Evolutionary conservation across 1,140 invertebrate species (phyloP).

Genomic region (Drosophila sechellia): DNA sequence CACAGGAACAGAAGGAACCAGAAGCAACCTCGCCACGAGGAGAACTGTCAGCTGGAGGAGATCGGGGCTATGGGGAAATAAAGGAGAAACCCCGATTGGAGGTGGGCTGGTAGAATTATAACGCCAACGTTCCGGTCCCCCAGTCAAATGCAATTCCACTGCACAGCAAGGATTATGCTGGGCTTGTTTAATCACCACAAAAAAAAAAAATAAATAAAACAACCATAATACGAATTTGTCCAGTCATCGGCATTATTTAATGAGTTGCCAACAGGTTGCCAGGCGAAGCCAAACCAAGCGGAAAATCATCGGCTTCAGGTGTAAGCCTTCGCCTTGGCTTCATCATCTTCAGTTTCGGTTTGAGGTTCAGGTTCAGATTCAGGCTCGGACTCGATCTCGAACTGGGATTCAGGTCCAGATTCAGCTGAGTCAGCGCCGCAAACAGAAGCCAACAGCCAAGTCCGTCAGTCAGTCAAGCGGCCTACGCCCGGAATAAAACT

Average conservation of each 20-base stretch:
- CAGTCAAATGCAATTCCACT: constrained; percentile 64
- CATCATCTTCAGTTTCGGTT: not conserved
- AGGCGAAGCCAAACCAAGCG: constrained; percentile 52
- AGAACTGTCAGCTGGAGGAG: constrained; percentile 34
- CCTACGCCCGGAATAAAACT: constrained; percentile 65
- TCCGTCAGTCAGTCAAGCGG: constrained; percentile 54
- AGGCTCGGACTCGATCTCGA: constrained; percentile 1
- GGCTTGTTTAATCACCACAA: constrained; percentile 78
- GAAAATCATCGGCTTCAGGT: constrained; percentile 64
- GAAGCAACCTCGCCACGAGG: constrained; percentile 23
- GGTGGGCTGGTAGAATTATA: constrained; percentile 67
- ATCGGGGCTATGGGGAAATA: constrained; percentile 5
- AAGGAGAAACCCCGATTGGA: constrained; percentile 5
- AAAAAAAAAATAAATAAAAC: constrained; percentile 19
- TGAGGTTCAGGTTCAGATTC: constrained; percentile 13
- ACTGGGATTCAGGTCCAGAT: constrained; percentile 35
- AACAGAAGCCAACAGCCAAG: constrained; percentile 77
- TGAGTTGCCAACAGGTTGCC: constrained; percentile 81
- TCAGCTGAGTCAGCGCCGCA: constrained; percentile 74
- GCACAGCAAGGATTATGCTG: constrained; percentile 73
- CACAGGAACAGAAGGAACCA: constrained; percentile 26
- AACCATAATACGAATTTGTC: constrained; percentile 62
- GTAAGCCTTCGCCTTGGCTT: not conserved
- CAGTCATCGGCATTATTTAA: constrained; percentile 84
- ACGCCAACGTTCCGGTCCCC: constrained; percentile 62